Evolutionary conservation across 2,113 vertebrate species (phyloP).

Genomic region (Rhabdomys dilectus): DNA sequence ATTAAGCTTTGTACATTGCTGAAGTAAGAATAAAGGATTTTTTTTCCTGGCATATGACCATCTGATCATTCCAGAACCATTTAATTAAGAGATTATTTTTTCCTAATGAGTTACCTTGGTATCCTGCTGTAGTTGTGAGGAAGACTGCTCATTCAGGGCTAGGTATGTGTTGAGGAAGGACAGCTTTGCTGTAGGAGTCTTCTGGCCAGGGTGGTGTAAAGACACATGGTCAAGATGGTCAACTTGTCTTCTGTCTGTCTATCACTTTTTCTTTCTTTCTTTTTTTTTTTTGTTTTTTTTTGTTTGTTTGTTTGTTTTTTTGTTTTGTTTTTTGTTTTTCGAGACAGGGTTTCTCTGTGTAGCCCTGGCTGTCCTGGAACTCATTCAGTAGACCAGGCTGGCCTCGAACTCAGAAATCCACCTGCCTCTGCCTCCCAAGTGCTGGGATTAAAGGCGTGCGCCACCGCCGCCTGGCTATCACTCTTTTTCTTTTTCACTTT

Average conservation of each 20-base stretch:
- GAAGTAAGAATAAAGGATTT: background rate
- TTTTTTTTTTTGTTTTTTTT: too few species aligned
- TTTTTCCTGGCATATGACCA: background rate
- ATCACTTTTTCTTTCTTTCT: too few species aligned
- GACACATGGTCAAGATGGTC: background rate
- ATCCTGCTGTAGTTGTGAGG: background rate
- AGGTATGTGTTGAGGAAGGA: background rate
- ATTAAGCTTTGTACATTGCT: background rate
- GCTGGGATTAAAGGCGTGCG: too few species aligned
- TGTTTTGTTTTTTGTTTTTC: too few species aligned
- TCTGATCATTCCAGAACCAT: background rate
- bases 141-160: background rate
- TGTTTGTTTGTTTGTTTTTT: too few species aligned
- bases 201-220: background rate
- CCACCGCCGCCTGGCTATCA: too few species aligned
- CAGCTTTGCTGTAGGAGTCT: background rate
- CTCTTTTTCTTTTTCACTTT: too few species aligned
- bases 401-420: too few species aligned
- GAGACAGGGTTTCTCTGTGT: too few species aligned
- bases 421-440: too few species aligned
- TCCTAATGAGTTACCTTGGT: background rate
- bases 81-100: slow-evolving; percentile 35
- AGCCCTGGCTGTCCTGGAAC: too few species aligned
- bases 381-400: too few species aligned
- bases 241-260: background rate